These are phyloP conservation scores for Glaucopsyche alexis DNA, from an alignment of 2,888 invertebrate species.

Conservation along the genomic window DNA sequence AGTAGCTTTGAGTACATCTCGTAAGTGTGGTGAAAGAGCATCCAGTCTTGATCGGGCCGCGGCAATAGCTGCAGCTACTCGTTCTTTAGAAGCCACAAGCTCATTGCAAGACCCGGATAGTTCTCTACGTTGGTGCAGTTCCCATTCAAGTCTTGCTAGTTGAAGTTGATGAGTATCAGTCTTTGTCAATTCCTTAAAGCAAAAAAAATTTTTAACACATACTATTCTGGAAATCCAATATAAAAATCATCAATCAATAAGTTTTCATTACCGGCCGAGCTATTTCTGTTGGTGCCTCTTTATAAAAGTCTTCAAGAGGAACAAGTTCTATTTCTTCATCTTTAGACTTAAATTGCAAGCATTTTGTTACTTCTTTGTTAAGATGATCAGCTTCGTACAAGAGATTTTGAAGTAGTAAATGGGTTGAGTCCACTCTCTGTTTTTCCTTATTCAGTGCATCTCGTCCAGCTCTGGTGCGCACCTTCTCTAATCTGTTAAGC, in stretches of 20 bases:
- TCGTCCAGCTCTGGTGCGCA: slow-evolving; percentile 89
- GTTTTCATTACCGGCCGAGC: slow-evolving; percentile 80
- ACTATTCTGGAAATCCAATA: too few relatives aligned
- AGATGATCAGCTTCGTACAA: slow-evolving; percentile 96
- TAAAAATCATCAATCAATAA: background rate
- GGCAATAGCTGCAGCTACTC: slow-evolving; percentile 86
- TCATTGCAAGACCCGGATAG: slow-evolving; percentile 88
- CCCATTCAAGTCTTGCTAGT: slow-evolving; percentile 94
- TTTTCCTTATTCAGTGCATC: slow-evolving; percentile 91
- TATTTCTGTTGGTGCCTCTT: slow-evolving; percentile 86
- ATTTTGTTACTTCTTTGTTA: slow-evolving; percentile 96
- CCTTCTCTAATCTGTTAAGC: slow-evolving; percentile 93
- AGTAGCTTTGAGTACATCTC: slow-evolving; percentile 83
- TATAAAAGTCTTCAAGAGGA: slow-evolving; percentile 89
- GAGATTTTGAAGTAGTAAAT: slow-evolving; percentile 94
- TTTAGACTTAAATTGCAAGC: slow-evolving; percentile 96
- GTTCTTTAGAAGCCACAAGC: slow-evolving; percentile 87
- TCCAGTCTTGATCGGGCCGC: slow-evolving; percentile 88
- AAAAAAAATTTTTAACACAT: slow-evolving; percentile 14
- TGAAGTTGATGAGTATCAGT: slow-evolving; percentile 88
- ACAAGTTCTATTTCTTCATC: slow-evolving; percentile 96
- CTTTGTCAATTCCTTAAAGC: slow-evolving; percentile 81
- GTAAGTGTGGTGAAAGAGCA: slow-evolving; percentile 89
- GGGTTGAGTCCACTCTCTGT: slow-evolving; percentile 92
- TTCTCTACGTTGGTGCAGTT: slow-evolving; percentile 91